Evolutionary conservation across 2,113 vertebrate species (phyloP).

Genomic region (Chaenogobius annularis): DNA sequence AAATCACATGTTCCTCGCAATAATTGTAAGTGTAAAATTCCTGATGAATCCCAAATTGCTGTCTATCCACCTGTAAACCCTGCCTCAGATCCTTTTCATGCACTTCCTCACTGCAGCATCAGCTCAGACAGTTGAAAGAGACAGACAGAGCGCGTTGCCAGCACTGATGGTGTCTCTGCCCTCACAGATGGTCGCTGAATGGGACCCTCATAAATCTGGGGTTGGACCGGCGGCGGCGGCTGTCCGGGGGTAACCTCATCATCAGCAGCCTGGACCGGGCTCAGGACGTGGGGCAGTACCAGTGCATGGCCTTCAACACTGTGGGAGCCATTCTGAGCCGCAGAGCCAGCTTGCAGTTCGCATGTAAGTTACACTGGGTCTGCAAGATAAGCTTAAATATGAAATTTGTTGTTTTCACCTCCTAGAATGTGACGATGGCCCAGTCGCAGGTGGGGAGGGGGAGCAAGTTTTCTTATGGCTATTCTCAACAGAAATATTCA

Average conservation of each 20-base stretch:
- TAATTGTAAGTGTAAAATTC: neutral
- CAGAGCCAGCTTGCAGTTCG: constrained; percentile 91
- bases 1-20: neutral
- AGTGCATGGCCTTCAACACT: constrained; percentile 93
- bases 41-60: neutral
- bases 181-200: constrained; percentile 92
- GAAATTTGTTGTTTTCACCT: neutral
- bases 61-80: neutral
- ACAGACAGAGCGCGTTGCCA: constrained; percentile 45
- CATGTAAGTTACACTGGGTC: constrained; percentile 82
- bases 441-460: neutral
- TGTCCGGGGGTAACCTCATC: constrained; percentile 90
- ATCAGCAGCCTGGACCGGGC: constrained; percentile 89
- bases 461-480: neutral
- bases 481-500: neutral
- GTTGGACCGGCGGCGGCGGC: constrained; percentile 86
- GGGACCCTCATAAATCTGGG: constrained; percentile 86
- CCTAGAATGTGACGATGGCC: neutral
- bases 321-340: constrained; percentile 90
- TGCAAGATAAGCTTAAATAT: neutral
- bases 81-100: neutral
- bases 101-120: neutral
- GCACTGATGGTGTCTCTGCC: constrained; percentile 73
- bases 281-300: constrained; percentile 88
- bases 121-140: constrained; percentile 47